phyloP scores from a whole-genome alignment of 2,888 invertebrate genomes.

The Hydrotaea cyrtoneurina region DNA sequence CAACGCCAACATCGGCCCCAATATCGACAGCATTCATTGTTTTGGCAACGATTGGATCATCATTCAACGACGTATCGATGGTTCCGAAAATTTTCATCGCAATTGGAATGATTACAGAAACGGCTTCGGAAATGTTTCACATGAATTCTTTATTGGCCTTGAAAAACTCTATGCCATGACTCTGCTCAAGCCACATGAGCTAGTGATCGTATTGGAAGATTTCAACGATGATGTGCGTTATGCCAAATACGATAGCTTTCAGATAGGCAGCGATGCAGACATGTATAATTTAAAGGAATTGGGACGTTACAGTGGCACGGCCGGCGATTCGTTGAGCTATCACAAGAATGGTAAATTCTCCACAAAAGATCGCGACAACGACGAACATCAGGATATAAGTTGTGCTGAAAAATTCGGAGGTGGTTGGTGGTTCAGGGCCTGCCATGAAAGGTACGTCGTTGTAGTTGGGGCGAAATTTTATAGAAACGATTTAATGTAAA shows the following conservation, averaged over 20 bases:
- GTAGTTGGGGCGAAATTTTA: no score
- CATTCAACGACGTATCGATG: constrained; percentile 85
- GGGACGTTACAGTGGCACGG: constrained; percentile 84
- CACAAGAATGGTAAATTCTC: constrained; percentile 87
- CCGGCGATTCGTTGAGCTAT: constrained; percentile 86
- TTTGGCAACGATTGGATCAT: constrained; percentile 85
- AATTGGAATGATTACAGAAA: constrained; percentile 85
- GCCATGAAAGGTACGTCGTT: constrained; percentile 80
- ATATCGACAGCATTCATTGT: neutral
- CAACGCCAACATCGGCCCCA: neutral
- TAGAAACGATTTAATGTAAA: neutral
- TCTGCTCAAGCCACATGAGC: constrained; percentile 80
- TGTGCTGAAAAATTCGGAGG: constrained; percentile 86
- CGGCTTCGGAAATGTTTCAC: constrained; percentile 86
- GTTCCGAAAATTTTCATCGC: constrained; percentile 85
- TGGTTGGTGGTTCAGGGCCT: constrained; percentile 88
- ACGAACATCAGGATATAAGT: constrained; percentile 83
- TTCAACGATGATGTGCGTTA: constrained; percentile 82
- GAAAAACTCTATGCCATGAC: constrained; percentile 84
- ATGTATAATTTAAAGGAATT: constrained; percentile 85
- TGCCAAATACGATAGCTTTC: constrained; percentile 85
- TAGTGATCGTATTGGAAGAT: constrained; percentile 85
- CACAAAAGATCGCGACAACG: constrained; percentile 85
- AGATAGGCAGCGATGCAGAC: constrained; percentile 85
- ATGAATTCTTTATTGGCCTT: constrained; percentile 88